phyloP scores from a whole-genome alignment of 1,140 invertebrate genomes.

The Papilio glaucus region DNA sequence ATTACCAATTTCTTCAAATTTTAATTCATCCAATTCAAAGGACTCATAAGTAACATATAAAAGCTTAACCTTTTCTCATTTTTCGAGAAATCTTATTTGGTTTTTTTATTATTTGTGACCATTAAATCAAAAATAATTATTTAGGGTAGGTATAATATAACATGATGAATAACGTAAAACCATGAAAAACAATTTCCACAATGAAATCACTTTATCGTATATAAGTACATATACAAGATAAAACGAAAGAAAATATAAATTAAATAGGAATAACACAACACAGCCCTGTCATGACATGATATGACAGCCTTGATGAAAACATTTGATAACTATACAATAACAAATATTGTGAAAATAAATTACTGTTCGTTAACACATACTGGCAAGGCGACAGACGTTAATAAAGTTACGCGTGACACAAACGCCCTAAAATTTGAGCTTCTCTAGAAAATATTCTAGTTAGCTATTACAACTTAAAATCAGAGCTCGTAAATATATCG shows the following conservation, averaged over 20 bases:
- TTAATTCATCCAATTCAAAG: too few species aligned
- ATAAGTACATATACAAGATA: background rate
- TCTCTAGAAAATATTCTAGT: background rate
- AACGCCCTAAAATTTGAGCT: background rate
- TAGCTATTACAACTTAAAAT: background rate
- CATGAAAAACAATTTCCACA: background rate
- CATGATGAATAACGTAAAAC: too few species aligned
- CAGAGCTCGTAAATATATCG: background rate
- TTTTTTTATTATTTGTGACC: too few species aligned
- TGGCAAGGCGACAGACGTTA: background rate
- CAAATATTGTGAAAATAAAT: constrained; percentile 25
- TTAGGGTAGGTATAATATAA: too few species aligned
- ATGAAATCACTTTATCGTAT: too few species aligned
- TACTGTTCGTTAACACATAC: constrained; percentile 16
- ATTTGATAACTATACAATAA: constrained; percentile 35
- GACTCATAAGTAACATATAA: too few species aligned
- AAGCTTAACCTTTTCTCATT: too few species aligned
- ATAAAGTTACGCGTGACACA: background rate
- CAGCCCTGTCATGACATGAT: constrained; percentile 13
- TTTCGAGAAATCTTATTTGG: too few species aligned
- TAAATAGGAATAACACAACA: constrained; percentile 32
- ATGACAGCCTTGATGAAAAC: constrained; percentile 30
- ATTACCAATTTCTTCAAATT: too few species aligned
- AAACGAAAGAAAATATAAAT: background rate
- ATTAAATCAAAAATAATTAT: too few species aligned